Evolutionary conservation across 2,797 vertebrate genomes (phyloP), one percentile per base, ranked within the genome.

Genomic region (Garrulus glandarius): DNA sequence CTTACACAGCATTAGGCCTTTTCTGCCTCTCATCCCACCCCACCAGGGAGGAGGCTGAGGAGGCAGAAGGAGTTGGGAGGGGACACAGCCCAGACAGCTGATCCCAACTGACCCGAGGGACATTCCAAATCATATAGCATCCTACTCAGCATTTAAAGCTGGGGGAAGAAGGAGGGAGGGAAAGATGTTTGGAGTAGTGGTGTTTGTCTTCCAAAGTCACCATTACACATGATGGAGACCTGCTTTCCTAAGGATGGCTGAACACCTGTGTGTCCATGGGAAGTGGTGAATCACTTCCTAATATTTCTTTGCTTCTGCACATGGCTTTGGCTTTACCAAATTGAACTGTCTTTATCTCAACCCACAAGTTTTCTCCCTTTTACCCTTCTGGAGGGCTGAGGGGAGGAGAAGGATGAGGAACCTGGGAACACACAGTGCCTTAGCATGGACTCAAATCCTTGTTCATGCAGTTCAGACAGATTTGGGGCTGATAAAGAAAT

Each of bases 161-260:
- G 22, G 11, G n/a, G 12, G 29, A 57, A 74, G n/a, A 44, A 80
- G 57, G 21, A 63, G 30, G 13, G 47, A 55, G 23, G 11, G 8
- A 61, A 69, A 39, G 34, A 37, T 0, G 0, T 47, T 64, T 0
- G 0, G 26, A 15, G 11, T 18, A 10, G 34, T 46, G 44, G 19
- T 76, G 37, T 41, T 53, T 70, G 12, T 57, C 34, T 81, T 70
- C 20, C 57, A 47, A 41, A 36, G 34, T 64, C 32, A 76, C 24
- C 26, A 23, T 34, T 69, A 44, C 16, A 26, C 2, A 2, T 37
- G 39, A 53, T 37, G 52, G 39, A 76, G 23, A 21, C 20, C 30
- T 43, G 41, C 32, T 37, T 70, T 37, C 64, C 32, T 53, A 15
- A 61, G 17, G 17, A 29, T 30, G 27, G 30, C 20, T 34, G 43